Base-by-base conservation (phyloP, 2,113 vertebrate species). In the Phalacrocorax carbo region DNA sequence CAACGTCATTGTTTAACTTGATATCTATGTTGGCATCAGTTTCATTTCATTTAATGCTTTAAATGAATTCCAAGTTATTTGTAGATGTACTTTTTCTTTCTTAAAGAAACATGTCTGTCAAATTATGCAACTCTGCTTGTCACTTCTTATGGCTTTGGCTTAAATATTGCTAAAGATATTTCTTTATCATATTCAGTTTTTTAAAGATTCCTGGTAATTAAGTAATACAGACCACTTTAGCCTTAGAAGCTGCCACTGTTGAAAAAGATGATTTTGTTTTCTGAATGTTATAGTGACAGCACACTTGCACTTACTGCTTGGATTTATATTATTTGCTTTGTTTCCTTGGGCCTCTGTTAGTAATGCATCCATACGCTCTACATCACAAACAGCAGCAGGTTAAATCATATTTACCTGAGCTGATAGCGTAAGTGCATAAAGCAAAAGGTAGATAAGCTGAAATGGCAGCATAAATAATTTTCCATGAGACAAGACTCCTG, bases 361-460 rank as follows among this genome's bases (percentile, higher is more conserved):
- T 34, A 90, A 91, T 15, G 73, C 26, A 91, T 25, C 49, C 66
- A 30, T 60, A 87, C 86, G 71, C 69, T 60, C 25, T 18, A 57
- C 19, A 38, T 26, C 46, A 54, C 1, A 1, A 73, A 72, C 61
- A 91, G 70, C 61, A 92, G 38, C 73, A 92, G 15, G 57, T 54
- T 75, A 88, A 72, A 73, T 40, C 13, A 20, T 80, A 57, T 38
- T 73, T 93, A 60, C 42, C 76, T 48, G 62, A 91, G 92, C 79
- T 61, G 60, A 90, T 4, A 60, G 64, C 7, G 2, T 29, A 93
- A 88, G 32, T 54, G 58, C 48, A 97, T 71, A 96, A 94, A 91
- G 49, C 52, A 90, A 71, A 95, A 97, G 49, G 48, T 30, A 94
- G 49, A 44, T n/a, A 92, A 73, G 38, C 72, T 94, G 87, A 96